Evolutionary conservation across 2,888 invertebrate genomes (phyloP).

Genomic region (Pomacea canaliculata): DNA sequence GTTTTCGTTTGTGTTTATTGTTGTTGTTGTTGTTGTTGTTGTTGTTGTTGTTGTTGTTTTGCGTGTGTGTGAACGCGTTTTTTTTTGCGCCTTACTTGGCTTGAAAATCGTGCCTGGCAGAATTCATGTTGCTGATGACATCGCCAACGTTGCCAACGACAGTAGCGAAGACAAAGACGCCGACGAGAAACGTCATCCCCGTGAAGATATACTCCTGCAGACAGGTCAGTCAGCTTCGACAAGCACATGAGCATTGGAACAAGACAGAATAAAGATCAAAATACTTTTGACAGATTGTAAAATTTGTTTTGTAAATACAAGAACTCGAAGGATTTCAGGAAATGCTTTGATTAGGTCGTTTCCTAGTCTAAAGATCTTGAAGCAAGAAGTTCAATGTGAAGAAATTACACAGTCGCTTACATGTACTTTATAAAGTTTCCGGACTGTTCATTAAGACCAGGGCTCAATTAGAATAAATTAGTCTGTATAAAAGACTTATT

Average conservation of each 20-base stretch:
- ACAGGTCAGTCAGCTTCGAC: background rate
- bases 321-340: background rate
- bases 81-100: constrained; percentile 44
- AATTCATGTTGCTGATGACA: constrained; percentile 68
- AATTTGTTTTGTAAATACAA: background rate
- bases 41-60: too few species aligned
- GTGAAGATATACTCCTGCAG: constrained; percentile 66
- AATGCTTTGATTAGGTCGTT: too few species aligned
- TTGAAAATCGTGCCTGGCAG: constrained; percentile 64
- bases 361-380: too few species aligned
- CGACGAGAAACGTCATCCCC: constrained; percentile 63
- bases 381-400: too few species aligned
- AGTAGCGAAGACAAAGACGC: constrained; percentile 67
- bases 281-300: background rate
- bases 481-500: constrained; percentile 31
- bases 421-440: too few species aligned
- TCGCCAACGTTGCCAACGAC: constrained; percentile 68
- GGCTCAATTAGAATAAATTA: too few species aligned
- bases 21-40: background rate
- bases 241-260: too few species aligned
- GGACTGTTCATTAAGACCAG: too few species aligned
- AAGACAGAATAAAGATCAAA: background rate
- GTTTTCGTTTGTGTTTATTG: background rate
- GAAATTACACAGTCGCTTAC: too few species aligned
- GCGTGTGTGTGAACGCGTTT: too few species aligned